Evolutionary conservation across 30 jellyfish, hydroid and myxozoan genomes (phyloP), one percentile per base, ranked within the genome.

Genomic region (Aurelia sp.): DNA sequence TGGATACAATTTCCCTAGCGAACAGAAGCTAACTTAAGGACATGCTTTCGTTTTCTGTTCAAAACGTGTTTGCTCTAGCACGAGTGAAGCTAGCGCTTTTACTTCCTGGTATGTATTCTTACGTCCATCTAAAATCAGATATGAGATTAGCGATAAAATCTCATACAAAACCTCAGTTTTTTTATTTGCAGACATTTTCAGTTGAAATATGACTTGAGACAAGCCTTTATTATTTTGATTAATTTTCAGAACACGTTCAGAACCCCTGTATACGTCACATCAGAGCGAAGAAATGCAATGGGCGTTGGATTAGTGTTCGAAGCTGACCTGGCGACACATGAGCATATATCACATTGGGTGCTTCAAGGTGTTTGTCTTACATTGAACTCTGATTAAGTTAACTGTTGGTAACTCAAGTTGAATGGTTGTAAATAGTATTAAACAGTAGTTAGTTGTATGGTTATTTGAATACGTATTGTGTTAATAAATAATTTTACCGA

Each of bases 241-340:
- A 44, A 69, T 50, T 60, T 59, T 30, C 71, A 93, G 98, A 82
- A 93, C 84, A 93, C 98, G 6, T 85, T 93, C 71, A 87, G 96
- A 13, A 93, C 98, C 8, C 98, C 98, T 15, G 98, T 93, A 23
- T 93, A 93, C 76, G 96, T 93, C 72, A 93, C 98, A 58, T 93
- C 98, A 6, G 98, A 93, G 52, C 78, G 98, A 71, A 70, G 98
- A 27, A 93, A 93, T 62, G 98, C 98, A 59, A 93, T 93, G 98
- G 98, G 98, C 21, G 97, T 93, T 69, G 98, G 98, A 18, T 73
- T 93, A 70, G 98, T 93, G 11, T 93, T 93, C 66, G 98, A 93
- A 78, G 98, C 98, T 3, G 98, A 93, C 44, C 74, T 93, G 50
- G 97, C 98, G 22, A 88, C 98, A 63, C 85, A 68, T 66, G 97